Evolutionary conservation across 2,888 invertebrate species (phyloP), one percentile per base, ranked within the genome.

Genomic region (Himalopsyche kuldschensis): DNA sequence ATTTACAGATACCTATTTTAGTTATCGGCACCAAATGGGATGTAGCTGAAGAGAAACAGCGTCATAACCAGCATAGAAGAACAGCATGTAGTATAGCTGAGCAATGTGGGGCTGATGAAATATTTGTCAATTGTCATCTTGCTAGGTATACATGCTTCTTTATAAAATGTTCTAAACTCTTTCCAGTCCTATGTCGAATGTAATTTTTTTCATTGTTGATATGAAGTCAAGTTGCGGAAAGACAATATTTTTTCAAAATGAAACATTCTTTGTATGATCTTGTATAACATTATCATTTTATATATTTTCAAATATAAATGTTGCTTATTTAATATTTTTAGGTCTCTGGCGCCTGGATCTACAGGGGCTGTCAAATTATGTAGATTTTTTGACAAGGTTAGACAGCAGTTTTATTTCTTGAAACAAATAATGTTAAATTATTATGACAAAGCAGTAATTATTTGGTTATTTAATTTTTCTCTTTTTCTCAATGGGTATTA

Each of bases 21-120:
- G 97, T 99, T 0, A 96, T 99, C 88, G 99, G 98, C 17, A 98
- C 98, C 1, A 99, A 99, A 90, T 92, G 95, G 86, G 98, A 99
- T 91, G 91, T 97, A 87, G 94, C 96, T 0, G 95, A 96, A 87
- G 96, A 96, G 86, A 94, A 93, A 88, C 94, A 96, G 79, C 92
- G 94, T 86, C 93, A 94, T 81, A 93, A 91, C 87, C 91, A 93
- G 82, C 93, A 93, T 81, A 90, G 93, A 86, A 88, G 91, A 55
- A 88, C 91, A 75, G 91, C 93, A 41, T 93, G 94, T 30, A 95
- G 95, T 79, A 94, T 96, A 88, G 97, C 98, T 1, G 96, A 96
- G 88, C 97, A 98, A 89, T 97, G 97, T 89, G 96, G 97, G 0
- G 97, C 97, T 0, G 98, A 98, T 90, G 98, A 98, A 92, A 96